Base-by-base conservation (phyloP, 53 echinoderm and acorn worm species). In the Holothuria leucospilota region DNA sequence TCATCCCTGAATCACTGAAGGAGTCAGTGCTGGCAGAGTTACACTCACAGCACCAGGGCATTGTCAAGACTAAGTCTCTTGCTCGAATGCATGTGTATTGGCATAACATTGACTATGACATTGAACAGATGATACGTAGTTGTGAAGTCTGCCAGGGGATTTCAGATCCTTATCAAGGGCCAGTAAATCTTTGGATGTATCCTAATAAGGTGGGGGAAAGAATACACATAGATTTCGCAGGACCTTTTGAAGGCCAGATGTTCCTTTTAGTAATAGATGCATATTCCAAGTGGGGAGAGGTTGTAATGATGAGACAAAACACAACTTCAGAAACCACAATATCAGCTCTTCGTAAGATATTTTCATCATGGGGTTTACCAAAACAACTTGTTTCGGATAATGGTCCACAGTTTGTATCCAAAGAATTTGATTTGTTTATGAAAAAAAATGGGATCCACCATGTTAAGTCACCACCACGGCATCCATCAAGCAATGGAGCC, bases 281-380 rank as follows among this genome's bases (percentile, higher is more conserved):
- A 15, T 69, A 88, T 71, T 90, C 87, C 14, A 93, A 93, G 39
- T 93, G 94, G 91, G 73, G 81, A 65, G 85, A 90, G 41, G 90
- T 90, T 26, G 62, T 90, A 29, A 64, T 68, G 18, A 93, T 81
- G 69, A 65, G 25, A 65, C 66, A 91, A 66, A 78, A 71, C 11
- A 88, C 90, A 27, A 93, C 93, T 1, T 56, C 87, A 29, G 20
- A 53, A 65, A 63, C 11, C 9, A 89, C 84, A 23, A 69, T 84
- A 29, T 26, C 63, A 40, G 64, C 59, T 8, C 71, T 89, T 5
- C 29, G 77, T 18, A 39, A 27, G 4, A 51, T 88, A 51, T 88
- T 88, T 49, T 34, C 88, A 34, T 67, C 41, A 18, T 82, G 63
- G 62, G 82, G 82, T 20, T 39, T 88, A 27, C 82, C 82, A 12